These are phyloP conservation scores for Ia io DNA, from an alignment of 2,113 vertebrate genomes.

Conservation along the genomic window DNA sequence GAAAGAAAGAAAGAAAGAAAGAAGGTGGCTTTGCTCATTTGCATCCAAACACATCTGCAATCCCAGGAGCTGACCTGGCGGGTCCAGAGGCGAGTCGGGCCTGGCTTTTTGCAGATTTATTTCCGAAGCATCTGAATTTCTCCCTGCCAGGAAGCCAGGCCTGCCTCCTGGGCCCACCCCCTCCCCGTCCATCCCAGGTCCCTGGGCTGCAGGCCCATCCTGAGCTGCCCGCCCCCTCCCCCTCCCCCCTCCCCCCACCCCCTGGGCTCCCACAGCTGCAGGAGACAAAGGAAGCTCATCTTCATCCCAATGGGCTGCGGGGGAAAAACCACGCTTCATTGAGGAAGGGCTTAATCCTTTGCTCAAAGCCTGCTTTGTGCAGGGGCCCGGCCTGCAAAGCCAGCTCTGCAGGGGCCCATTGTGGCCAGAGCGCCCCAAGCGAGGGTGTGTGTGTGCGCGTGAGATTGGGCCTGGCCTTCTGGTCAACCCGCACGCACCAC, in stretches of 20 bases:
- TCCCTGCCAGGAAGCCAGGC: slow-evolving; percentile 66
- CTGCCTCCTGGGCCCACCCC: background rate
- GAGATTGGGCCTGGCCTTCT: slow-evolving; percentile 36
- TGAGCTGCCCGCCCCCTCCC: slow-evolving; percentile 40
- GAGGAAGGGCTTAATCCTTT: slow-evolving; percentile 78
- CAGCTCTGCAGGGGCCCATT: slow-evolving; percentile 59
- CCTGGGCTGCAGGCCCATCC: background rate
- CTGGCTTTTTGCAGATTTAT: slow-evolving; percentile 56
- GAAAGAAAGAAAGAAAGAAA: too few species aligned
- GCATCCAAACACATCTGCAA: too few species aligned
- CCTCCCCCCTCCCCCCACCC: slow-evolving; percentile 19
- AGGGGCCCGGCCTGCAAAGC: background rate
- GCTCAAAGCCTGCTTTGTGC: slow-evolving; percentile 80
- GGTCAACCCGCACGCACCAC: slow-evolving; percentile 42
- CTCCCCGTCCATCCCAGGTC: slow-evolving; percentile 31
- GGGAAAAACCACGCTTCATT: slow-evolving; percentile 76
- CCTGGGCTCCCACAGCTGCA: slow-evolving; percentile 71
- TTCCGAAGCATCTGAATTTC: slow-evolving; percentile 59
- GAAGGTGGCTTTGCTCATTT: too few species aligned
- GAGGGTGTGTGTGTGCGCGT: too few species aligned
- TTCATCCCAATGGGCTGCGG: slow-evolving; percentile 77
- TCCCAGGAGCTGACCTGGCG: fast-evolving
- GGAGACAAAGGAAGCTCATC: slow-evolving; percentile 70
- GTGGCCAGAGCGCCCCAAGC: background rate
- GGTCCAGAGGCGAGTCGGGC: slow-evolving; percentile 52